Percentiles rank a stretch among this genome's conserved stretches.
These are phyloP conservation scores for Aphidius gifuensis DNA, from an alignment of 1,140 invertebrate genomes.

Conservation along the genomic window DNA sequence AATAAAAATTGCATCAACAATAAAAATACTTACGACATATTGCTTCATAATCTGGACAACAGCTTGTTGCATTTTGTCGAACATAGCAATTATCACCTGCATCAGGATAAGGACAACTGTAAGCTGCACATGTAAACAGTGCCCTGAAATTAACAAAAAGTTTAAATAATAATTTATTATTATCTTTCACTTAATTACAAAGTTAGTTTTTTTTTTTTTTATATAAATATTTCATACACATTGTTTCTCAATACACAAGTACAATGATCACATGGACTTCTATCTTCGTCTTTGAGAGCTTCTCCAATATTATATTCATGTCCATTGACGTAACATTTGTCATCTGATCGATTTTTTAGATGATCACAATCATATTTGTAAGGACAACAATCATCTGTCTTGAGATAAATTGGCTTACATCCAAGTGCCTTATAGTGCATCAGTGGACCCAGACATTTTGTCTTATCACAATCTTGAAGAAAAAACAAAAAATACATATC, in stretches of 20 bases:
- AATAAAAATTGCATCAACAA: not conserved
- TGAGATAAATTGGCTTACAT: conserved; percentile 21
- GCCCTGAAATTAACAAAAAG: conserved; percentile 26
- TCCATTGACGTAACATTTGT: conserved; percentile 21
- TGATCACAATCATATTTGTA: conserved; percentile 25
- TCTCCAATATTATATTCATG: conserved; percentile 21
- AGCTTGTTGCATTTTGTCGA: conserved; percentile 4
- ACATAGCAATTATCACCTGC: conserved; percentile 25
- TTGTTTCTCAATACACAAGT: not conserved
- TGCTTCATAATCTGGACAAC: conserved; percentile 25
- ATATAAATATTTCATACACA: conserved; percentile 9
- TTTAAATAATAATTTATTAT: too few species aligned
- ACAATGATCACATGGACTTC: conserved; percentile 20
- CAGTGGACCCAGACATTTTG: conserved; percentile 24
- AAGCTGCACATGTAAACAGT: conserved; percentile 29
- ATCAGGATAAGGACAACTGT: conserved; percentile 25
- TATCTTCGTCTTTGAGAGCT: conserved; percentile 16
- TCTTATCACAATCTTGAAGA: conserved; percentile 21
- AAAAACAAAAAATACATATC: not conserved
- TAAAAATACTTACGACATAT: conserved; percentile 36
- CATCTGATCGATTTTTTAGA: not conserved
- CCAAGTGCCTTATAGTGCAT: conserved; percentile 17
- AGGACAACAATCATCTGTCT: conserved; percentile 23
- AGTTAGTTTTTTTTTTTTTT: not conserved
- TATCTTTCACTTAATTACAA: not conserved